phyloP scores from a whole-genome alignment of 2,888 invertebrate genomes.

The Zaprionus bogoriensis region DNA sequence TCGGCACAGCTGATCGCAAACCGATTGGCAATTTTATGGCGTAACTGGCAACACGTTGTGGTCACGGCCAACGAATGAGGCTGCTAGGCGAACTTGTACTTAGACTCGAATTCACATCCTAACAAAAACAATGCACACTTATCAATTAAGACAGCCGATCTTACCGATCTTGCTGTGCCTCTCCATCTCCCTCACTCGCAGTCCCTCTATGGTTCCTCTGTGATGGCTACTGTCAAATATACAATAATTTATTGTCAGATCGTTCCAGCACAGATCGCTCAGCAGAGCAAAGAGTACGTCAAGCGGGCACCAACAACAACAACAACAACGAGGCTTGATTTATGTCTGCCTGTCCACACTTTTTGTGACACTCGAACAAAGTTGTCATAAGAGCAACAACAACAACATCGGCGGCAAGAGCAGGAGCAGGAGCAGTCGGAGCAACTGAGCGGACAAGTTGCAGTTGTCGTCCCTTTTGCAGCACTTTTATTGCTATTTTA shows the following conservation, averaged over 20 bases:
- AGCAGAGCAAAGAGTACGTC: conserved; percentile 60
- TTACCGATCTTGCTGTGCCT: neutral
- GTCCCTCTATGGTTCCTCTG: conserved; percentile 1
- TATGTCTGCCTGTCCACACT: conserved; percentile 65
- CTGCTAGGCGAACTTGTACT: conserved; percentile 43
- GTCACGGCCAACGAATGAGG: conserved; percentile 61
- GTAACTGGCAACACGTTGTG: conserved; percentile 55
- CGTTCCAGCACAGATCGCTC: conserved; percentile 50
- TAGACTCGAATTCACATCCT: neutral
- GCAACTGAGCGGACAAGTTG: conserved; percentile 19
- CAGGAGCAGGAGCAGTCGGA: conserved; percentile 12
- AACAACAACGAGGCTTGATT: conserved; percentile 57
- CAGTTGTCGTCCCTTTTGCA: conserved; percentile 57
- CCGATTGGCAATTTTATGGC: conserved; percentile 69
- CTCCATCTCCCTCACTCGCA: neutral
- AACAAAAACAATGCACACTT: conserved; percentile 25
- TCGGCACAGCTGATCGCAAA: conserved; percentile 1
- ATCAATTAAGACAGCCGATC: conserved; percentile 34
- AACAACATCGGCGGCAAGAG: conserved; percentile 1
- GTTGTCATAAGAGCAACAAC: conserved; percentile 71
- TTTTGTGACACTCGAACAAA: conserved; percentile 66
- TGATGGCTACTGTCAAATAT: conserved; percentile 66
- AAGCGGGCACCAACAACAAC: conserved; percentile 26
- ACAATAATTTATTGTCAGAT: conserved; percentile 72
- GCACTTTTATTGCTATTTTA: conserved; percentile 71